Conservation (phyloP, 1,140 invertebrate genomes). For the Nomia melanderi region DNA sequence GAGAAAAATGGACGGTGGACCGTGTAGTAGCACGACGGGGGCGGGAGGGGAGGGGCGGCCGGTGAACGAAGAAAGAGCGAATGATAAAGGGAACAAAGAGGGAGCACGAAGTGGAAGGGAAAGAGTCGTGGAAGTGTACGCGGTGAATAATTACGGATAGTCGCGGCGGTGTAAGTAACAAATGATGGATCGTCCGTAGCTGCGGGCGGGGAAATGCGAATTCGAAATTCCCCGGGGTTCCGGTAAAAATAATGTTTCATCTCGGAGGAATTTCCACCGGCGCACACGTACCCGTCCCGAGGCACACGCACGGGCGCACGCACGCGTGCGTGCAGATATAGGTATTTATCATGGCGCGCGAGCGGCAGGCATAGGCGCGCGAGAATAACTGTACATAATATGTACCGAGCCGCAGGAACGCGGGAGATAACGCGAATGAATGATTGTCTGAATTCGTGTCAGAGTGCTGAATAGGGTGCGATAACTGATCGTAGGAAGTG, state of each 20-base stretch:
- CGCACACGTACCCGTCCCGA: not conserved
- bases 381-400: constrained; percentile 61
- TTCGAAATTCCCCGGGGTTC: constrained; percentile 54
- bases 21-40: too few relatives aligned
- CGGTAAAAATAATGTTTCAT: constrained; percentile 57
- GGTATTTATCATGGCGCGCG: constrained; percentile 47
- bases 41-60: not conserved
- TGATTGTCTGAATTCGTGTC: constrained; percentile 57
- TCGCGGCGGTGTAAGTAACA: constrained; percentile 43
- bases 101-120: not conserved
- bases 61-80: not conserved
- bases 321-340: not conserved
- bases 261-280: constrained; percentile 51
- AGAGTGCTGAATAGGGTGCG: constrained; percentile 42
- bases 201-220: constrained; percentile 59
- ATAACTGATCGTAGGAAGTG: constrained; percentile 55
- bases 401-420: constrained; percentile 45
- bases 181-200: constrained; percentile 61
- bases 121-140: constrained; percentile 37
- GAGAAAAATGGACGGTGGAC: not conserved
- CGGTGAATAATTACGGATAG: constrained; percentile 59
- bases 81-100: not conserved
- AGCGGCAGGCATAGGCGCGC: constrained; percentile 34
- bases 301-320: not conserved
- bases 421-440: constrained; percentile 61